Base-by-base conservation (phyloP, 2,113 vertebrate genomes). In the Tupaia tana region DNA sequence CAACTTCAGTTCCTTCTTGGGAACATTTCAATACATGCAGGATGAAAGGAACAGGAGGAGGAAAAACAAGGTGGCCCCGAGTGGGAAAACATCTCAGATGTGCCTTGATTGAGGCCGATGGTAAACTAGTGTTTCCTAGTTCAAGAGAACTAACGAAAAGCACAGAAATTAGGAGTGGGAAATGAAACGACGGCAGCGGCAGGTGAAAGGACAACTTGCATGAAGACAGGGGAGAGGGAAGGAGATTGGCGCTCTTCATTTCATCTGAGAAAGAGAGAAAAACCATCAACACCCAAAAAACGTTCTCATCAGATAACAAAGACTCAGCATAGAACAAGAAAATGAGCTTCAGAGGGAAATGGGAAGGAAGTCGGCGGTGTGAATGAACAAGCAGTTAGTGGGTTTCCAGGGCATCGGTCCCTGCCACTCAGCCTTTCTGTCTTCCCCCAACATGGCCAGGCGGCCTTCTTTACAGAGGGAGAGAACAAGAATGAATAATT, bases 361-460 rank as follows among this genome's bases (percentile, higher is more conserved):
- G 29, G 13, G 6, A 73, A 92, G 67, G 71, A 66, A 43, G 22
- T 71, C 4, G 24, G 15, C 20, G 6, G 58, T 1, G 6, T 66
- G 89, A 31, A 78, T 3, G 71, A 92, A 11, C 15, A 64, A 27
- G 31, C 0, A 0, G 14, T 64, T 18, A 9, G 22, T 2, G 61
- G 70, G 34, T 19, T 70, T 67, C 31, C 3, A 0, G n/a, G 0
- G 5, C 75, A 66, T 59, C 15, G 0, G 18, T 7, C 13, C 13
- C 7, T 0, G 7, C 22, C 18, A 0, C 0, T 0, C 9, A 69
- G 59, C 12, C 75, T 67, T 24, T 2, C 0, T 0, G 24, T 19
- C 31, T 27, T 6, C 0, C 11, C 70, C 7, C 11, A 3, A 0
- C 20, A 29, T 56, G 11, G 27, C 61, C 1, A 29, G 0, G 16